Percentiles rank a stretch among this genome's conserved stretches.
Conservation (phyloP, 2,888 invertebrate genomes). For the Tachina fera region DNA sequence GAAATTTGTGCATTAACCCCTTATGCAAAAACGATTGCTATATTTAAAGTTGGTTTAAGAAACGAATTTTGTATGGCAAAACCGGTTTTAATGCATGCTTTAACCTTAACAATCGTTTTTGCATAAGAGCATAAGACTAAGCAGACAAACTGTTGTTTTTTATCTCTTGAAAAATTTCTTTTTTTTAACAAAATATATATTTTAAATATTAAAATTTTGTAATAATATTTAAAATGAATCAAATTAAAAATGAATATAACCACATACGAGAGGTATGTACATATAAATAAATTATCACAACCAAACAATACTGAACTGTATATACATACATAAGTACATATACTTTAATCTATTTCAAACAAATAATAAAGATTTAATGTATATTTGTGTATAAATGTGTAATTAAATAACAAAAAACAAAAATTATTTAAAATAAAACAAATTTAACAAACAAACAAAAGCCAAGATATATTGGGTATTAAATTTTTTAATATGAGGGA, state of each 20-base stretch:
- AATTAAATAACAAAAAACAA: conserved; percentile 58
- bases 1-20: too few species aligned
- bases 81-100: too few species aligned
- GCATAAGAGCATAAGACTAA: too few species aligned
- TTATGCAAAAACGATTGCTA: too few species aligned
- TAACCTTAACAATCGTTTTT: too few species aligned
- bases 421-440: conserved; percentile 54
- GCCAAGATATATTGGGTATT: background rate
- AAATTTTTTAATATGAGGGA: background rate
- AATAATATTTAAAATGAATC: conserved; percentile 8
- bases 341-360: conserved; percentile 33
- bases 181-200: background rate
- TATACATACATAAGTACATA: conserved; percentile 1
- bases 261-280: background rate
- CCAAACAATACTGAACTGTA: conserved; percentile 16
- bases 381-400: conserved; percentile 72
- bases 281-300: conserved; percentile 40
- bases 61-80: too few species aligned
- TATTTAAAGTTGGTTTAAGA: too few species aligned
- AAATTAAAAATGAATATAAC: conserved; percentile 9
- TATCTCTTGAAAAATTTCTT: background rate
- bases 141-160: background rate
- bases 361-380: conserved; percentile 44
- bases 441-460: conserved; percentile 56
- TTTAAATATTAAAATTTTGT: conserved; percentile 8